These are phyloP conservation scores for Thalassarche chlororhynchos DNA, from an alignment of 2,113 vertebrate genomes.

Conservation along the genomic window DNA sequence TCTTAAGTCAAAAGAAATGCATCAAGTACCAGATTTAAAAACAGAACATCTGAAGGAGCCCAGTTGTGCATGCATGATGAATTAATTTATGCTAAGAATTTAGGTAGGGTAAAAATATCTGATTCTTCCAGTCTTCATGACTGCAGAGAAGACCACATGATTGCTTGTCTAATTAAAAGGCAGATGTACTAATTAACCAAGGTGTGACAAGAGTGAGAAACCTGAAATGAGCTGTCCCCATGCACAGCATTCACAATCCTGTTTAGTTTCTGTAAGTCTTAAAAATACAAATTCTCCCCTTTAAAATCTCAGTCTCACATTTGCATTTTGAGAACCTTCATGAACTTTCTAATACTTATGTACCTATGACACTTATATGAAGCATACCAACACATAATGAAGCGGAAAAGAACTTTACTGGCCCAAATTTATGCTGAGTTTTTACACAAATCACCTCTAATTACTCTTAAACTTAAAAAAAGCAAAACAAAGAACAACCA, in stretches of 20 bases:
- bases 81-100: slow-evolving; percentile 27
- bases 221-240: background rate
- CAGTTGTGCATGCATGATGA: background rate
- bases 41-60: background rate
- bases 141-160: slow-evolving; percentile 4
- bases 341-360: background rate
- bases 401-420: background rate
- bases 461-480: background rate
- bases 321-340: background rate
- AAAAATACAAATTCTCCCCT: background rate
- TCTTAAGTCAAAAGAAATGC: background rate
- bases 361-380: background rate
- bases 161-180: slow-evolving; percentile 40
- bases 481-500: background rate
- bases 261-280: background rate
- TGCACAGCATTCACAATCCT: background rate
- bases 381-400: background rate
- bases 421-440: background rate
- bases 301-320: background rate
- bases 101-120: slow-evolving; percentile 31
- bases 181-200: slow-evolving; percentile 39
- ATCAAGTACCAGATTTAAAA: background rate
- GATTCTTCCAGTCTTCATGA: slow-evolving; percentile 9
- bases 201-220: slow-evolving; percentile 12
- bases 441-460: background rate